These are phyloP conservation scores for Globicephala melas DNA, from an alignment of 2,113 vertebrate species.

Conservation along the genomic window DNA sequence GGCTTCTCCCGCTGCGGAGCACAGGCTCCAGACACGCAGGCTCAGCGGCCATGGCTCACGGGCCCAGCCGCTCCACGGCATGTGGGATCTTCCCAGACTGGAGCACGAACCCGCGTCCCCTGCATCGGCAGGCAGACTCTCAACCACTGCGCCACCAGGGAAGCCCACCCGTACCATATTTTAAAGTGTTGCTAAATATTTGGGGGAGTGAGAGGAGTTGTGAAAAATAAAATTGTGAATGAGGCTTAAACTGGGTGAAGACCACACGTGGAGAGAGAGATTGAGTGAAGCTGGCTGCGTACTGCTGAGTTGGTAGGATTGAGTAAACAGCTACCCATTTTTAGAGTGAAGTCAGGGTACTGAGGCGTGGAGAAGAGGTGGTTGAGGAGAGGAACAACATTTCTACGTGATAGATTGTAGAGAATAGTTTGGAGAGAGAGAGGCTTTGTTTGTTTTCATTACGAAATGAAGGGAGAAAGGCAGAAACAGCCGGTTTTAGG, in stretches of 20 bases:
- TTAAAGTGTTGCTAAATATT: neutral
- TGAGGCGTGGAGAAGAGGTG: neutral
- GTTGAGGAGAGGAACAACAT: neutral
- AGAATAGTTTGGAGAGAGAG: neutral
- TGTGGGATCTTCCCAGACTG: too few relatives aligned
- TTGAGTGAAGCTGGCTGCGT: neutral
- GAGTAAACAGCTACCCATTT: neutral
- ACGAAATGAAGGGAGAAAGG: neutral
- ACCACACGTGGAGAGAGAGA: neutral
- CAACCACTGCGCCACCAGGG: too few relatives aligned
- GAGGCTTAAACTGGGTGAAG: neutral
- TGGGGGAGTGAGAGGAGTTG: neutral
- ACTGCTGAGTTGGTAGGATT: too few relatives aligned
- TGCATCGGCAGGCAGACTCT: too few relatives aligned
- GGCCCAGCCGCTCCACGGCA: too few relatives aligned
- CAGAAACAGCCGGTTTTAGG: neutral
- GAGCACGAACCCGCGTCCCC: accelerated
- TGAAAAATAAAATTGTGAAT: neutral
- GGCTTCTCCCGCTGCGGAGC: too few relatives aligned
- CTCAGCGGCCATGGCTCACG: too few relatives aligned
- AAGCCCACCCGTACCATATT: neutral
- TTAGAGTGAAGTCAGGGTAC: neutral
- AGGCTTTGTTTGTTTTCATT: neutral
- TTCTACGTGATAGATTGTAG: too few relatives aligned
- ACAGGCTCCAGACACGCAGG: too few relatives aligned